phyloP scores from a whole-genome alignment of 2,888 invertebrate genomes.

The Conus canariensis region DNA sequence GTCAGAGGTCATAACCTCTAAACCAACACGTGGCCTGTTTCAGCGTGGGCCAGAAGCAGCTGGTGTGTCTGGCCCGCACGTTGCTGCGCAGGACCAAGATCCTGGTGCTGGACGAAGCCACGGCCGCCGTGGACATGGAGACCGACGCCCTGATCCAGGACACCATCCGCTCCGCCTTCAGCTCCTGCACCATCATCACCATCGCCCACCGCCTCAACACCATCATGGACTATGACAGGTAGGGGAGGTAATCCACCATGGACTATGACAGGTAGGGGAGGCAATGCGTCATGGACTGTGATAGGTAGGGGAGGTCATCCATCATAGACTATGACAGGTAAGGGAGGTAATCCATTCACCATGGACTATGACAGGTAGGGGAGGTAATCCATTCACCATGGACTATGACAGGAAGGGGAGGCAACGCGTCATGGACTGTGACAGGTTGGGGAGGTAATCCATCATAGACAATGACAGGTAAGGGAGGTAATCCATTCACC shows the following conservation, averaged over 20 bases:
- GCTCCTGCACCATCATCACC: conserved; percentile 45
- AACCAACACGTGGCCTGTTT: neutral
- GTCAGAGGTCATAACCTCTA: no score
- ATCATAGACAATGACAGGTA: no score
- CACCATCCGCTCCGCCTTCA: conserved; percentile 47
- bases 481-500: no score
- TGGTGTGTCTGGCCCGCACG: conserved; percentile 49
- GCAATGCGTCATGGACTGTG: neutral
- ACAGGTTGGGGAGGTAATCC: no score
- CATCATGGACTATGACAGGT: conserved; percentile 51
- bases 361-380: no score
- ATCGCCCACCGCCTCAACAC: conserved; percentile 49
- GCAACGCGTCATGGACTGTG: no score
- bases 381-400: no score
- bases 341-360: no score
- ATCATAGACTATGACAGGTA: neutral
- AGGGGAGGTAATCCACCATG: neutral
- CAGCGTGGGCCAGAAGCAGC: conserved; percentile 51
- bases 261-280: neutral
- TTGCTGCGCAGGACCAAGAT: conserved; percentile 47
- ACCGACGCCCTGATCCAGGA: conserved; percentile 47
- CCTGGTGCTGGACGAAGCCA: conserved; percentile 52
- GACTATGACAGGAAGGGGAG: no score
- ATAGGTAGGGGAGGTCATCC: neutral
- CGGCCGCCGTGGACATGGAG: conserved; percentile 51